These are phyloP conservation scores for Pemphredon lugubris DNA, from an alignment of 2,888 invertebrate species.

Conservation along the genomic window DNA sequence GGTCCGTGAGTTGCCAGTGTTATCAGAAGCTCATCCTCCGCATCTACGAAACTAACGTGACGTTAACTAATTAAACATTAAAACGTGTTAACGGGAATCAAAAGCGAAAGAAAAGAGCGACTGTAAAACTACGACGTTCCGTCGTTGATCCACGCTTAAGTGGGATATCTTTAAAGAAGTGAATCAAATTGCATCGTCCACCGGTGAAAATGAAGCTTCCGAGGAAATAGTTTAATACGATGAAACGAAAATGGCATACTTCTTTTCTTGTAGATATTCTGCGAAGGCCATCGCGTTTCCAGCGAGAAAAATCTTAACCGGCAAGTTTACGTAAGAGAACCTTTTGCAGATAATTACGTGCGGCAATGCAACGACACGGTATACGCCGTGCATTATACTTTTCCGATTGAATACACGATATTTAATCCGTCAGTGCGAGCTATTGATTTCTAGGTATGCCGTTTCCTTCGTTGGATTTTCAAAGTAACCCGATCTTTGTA, in stretches of 20 bases:
- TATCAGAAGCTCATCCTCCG: constrained; percentile 85
- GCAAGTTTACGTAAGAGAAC: constrained; percentile 41
- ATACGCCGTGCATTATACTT: background rate
- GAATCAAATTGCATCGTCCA: too few relatives aligned
- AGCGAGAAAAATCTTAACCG: constrained; percentile 12
- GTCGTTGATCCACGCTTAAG: too few relatives aligned
- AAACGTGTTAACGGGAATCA: constrained; percentile 37
- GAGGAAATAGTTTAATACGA: too few relatives aligned
- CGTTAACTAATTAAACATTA: constrained; percentile 42
- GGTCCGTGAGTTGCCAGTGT: constrained; percentile 88
- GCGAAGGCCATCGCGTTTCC: background rate
- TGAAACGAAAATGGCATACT: too few relatives aligned
- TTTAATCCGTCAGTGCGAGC: constrained; percentile 8
- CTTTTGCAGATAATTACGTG: constrained; percentile 33
- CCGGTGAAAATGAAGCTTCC: too few relatives aligned
- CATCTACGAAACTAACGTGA: constrained; percentile 84
- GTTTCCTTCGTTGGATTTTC: constrained; percentile 1
- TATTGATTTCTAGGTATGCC: constrained; percentile 1
- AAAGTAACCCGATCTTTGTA: background rate
- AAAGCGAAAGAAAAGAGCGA: too few relatives aligned
- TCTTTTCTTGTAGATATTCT: background rate
- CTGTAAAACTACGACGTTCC: too few relatives aligned
- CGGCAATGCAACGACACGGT: background rate
- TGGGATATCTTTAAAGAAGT: too few relatives aligned
- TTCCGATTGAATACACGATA: constrained; percentile 8